These are phyloP conservation scores for Hymenochirus boettgeri DNA, from an alignment of 2,113 vertebrate species.

Conservation along the genomic window DNA sequence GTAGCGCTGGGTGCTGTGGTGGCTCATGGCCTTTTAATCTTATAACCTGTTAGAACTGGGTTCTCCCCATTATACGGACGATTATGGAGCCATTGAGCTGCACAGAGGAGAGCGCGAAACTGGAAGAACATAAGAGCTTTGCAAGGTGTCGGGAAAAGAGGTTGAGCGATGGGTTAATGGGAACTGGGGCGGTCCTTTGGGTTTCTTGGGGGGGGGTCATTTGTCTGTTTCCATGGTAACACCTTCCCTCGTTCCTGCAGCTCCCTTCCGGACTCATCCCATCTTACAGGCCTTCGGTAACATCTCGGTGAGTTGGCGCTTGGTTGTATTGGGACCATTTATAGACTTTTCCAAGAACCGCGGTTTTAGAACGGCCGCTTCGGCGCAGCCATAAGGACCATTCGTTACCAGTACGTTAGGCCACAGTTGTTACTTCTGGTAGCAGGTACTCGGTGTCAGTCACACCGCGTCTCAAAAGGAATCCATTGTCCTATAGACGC, in stretches of 20 bases:
- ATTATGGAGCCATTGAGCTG: slow-evolving; percentile 95
- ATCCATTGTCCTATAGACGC: too few relatives aligned
- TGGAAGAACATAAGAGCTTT: slow-evolving; percentile 77
- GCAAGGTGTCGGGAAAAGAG: slow-evolving; percentile 81
- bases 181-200: not conserved
- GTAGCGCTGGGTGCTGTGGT: not conserved
- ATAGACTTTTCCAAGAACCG: too few relatives aligned
- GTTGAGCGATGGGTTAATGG: slow-evolving; percentile 51
- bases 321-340: too few relatives aligned
- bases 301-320: slow-evolving; percentile 70
- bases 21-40: not conserved
- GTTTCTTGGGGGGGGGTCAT: not conserved
- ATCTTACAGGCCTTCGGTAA: slow-evolving; percentile 83
- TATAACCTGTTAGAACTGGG: not conserved
- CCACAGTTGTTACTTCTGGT: too few relatives aligned
- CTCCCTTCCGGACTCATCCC: slow-evolving; percentile 77
- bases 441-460: too few relatives aligned
- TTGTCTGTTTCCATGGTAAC: too few relatives aligned
- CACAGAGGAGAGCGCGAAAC: slow-evolving; percentile 79
- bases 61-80: slow-evolving; percentile 70
- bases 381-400: too few relatives aligned
- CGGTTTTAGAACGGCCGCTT: too few relatives aligned
- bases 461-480: too few relatives aligned
- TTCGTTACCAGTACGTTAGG: too few relatives aligned
- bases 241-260: slow-evolving; percentile 57